Evolutionary conservation across 37 sponge, comb jelly and placozoan genomes (phyloP).

Genomic region (Aplysina aerophoba): DNA sequence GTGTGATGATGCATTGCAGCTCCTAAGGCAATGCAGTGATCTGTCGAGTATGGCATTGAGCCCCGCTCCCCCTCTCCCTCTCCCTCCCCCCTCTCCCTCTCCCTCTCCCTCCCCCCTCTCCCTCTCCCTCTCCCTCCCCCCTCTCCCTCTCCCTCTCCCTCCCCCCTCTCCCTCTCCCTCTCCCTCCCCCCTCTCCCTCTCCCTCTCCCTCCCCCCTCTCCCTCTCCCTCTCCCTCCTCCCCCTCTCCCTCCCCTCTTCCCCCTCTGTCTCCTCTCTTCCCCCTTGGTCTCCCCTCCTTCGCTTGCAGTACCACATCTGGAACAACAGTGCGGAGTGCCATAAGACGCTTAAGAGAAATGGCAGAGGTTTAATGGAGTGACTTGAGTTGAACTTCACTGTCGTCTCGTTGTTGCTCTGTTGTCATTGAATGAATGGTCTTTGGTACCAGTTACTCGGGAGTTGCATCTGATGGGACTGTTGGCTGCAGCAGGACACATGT

Average conservation of each 20-base stretch:
- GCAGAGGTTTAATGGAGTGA: conserved; percentile 58
- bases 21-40: neutral
- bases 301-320: conserved; percentile 93
- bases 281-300: no score
- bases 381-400: neutral
- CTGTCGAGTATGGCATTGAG: no score
- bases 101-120: no score
- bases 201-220: neutral
- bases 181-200: neutral
- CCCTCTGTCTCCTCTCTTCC: no score
- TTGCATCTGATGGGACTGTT: no score
- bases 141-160: no score
- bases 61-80: neutral
- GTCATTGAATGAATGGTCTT: neutral
- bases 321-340: conserved; percentile 92
- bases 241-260: neutral
- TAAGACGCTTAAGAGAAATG: conserved; percentile 90
- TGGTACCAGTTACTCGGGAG: neutral
- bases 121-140: no score
- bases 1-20: neutral
- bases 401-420: neutral
- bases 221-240: neutral
- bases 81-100: no score
- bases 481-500: no score
- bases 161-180: neutral